phyloP scores from a whole-genome alignment of 2,888 invertebrate genomes.

The Lymantria dispar region DNA sequence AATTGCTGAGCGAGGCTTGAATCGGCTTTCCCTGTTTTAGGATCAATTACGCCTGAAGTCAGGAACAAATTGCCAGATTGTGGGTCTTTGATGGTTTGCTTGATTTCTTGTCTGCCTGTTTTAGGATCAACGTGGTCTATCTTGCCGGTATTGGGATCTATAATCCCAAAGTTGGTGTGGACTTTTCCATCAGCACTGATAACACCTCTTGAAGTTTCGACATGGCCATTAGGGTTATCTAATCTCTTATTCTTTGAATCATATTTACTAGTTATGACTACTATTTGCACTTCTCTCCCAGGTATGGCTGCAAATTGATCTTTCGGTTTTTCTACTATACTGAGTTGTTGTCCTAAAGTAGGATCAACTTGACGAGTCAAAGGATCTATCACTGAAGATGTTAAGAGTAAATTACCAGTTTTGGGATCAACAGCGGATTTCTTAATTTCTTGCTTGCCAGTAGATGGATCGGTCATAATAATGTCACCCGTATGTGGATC shows the following conservation, averaged over 20 bases:
- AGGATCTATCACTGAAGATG: conserved; percentile 79
- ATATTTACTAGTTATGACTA: conserved; percentile 77
- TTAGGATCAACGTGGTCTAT: conserved; percentile 75
- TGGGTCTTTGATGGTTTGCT: conserved; percentile 78
- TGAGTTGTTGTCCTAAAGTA: conserved; percentile 76
- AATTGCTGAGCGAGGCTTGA: conserved; percentile 71
- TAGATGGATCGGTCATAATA: conserved; percentile 77
- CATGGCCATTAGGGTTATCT: conserved; percentile 75
- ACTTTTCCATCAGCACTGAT: conserved; percentile 63
- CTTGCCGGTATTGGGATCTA: conserved; percentile 79
- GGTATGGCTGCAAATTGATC: conserved; percentile 53
- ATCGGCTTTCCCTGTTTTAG: conserved; percentile 78
- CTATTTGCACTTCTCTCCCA: conserved; percentile 69
- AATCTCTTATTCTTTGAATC: conserved; percentile 77
- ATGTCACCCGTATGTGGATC: conserved; percentile 80
- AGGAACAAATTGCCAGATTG: conserved; percentile 75
- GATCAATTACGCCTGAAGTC: conserved; percentile 77
- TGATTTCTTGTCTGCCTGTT: conserved; percentile 78
- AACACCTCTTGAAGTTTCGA: conserved; percentile 72
- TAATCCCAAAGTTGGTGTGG: conserved; percentile 75
- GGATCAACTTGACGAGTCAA: conserved; percentile 75
- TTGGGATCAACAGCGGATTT: conserved; percentile 84
- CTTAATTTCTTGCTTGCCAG: conserved; percentile 82
- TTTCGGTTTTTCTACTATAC: conserved; percentile 51
- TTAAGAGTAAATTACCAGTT: conserved; percentile 79